Conservation (phyloP, 2,797 vertebrate genomes). For the Sebastes jordani region DNA sequence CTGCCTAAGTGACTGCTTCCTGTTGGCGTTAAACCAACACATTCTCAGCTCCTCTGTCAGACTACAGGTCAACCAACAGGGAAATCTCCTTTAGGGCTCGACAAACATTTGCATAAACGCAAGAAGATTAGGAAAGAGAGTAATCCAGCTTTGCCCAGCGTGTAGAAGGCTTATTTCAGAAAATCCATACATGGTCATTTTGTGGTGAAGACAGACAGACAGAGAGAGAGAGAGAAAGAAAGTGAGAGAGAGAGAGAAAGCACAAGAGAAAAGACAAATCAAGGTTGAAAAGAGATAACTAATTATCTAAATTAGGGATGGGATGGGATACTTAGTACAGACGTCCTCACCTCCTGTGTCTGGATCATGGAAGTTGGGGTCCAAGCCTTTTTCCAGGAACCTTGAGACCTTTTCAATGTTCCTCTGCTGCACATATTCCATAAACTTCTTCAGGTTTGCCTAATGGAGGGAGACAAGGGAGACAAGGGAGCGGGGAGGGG, state of each 20-base stretch:
- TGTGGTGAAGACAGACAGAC: conserved; percentile 5
- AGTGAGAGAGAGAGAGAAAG: background rate
- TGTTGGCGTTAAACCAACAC: conserved; percentile 48
- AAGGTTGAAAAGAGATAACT: conserved; percentile 10
- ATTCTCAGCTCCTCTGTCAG: conserved; percentile 39
- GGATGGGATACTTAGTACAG: background rate
- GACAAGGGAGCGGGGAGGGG: background rate
- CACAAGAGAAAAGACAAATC: conserved; percentile 10
- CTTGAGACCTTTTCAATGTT: conserved; percentile 91
- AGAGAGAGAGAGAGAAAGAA: background rate
- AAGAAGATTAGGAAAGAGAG: conserved; percentile 73
- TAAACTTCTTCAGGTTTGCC: conserved; percentile 98
- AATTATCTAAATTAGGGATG: background rate
- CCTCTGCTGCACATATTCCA: conserved; percentile 93
- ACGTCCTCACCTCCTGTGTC: conserved; percentile 90
- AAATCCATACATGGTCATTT: conserved; percentile 63
- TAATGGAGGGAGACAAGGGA: conserved; percentile 71
- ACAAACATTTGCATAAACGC: conserved; percentile 79
- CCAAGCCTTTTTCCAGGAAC: conserved; percentile 95
- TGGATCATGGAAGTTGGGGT: conserved; percentile 97
- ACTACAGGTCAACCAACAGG: conserved; percentile 73
- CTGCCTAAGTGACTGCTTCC: conserved; percentile 45
- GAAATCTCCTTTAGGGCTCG: conserved; percentile 67
- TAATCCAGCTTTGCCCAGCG: conserved; percentile 68
- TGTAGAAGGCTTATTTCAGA: conserved; percentile 58